These are phyloP conservation scores for Lucilia cuprina DNA, from an alignment of 1,140 invertebrate genomes.

Conservation along the genomic window DNA sequence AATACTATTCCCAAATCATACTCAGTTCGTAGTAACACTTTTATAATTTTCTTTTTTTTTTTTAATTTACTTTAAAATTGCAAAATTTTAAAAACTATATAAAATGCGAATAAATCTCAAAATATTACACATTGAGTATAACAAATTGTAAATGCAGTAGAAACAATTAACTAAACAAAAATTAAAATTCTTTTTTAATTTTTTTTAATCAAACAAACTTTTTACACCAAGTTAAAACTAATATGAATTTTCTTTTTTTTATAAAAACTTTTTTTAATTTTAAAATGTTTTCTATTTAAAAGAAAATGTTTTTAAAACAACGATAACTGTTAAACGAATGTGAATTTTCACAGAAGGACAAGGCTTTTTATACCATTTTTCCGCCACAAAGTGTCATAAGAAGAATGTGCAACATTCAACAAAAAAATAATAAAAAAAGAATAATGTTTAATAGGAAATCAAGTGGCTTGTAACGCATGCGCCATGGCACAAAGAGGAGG, in stretches of 20 bases:
- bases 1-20: constrained; percentile 28
- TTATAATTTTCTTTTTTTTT: neutral
- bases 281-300: neutral
- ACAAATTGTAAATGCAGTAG: neutral
- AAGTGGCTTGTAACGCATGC: constrained; percentile 1
- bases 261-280: neutral
- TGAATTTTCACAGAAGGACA: neutral
- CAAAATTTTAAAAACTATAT: neutral
- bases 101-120: neutral
- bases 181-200: neutral
- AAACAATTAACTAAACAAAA: neutral
- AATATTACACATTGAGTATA: neutral
- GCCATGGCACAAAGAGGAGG: neutral
- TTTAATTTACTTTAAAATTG: neutral
- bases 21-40: neutral
- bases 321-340: constrained; percentile 31
- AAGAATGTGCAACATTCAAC: neutral
- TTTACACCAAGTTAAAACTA: neutral
- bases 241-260: neutral
- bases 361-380: constrained; percentile 8
- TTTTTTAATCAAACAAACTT: constrained; percentile 11
- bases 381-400: neutral
- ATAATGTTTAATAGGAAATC: neutral
- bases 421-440: no score
- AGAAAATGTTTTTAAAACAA: constrained; percentile 25